Conservation (phyloP, 2,797 vertebrate genomes). For the Ficedula albicollis region DNA sequence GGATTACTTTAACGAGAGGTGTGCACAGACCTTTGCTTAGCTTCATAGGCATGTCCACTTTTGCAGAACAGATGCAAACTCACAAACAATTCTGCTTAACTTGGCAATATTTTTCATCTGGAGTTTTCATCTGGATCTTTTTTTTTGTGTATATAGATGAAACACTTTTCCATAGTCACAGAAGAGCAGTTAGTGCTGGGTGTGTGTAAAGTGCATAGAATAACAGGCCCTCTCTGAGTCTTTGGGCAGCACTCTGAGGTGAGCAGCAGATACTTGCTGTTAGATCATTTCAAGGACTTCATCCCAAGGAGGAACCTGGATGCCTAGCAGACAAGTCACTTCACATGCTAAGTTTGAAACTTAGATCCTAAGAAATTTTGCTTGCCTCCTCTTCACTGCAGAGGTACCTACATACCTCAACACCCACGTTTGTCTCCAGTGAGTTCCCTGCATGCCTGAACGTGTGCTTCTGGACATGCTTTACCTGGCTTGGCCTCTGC, state of each 20-base stretch:
- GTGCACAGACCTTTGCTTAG: not conserved
- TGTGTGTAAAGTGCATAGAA: not conserved
- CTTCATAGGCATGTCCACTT: not conserved
- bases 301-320: not conserved
- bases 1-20: not conserved
- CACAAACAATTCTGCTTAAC: not conserved
- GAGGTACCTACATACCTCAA: conserved; percentile 52
- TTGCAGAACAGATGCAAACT: not conserved
- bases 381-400: not conserved
- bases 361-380: not conserved
- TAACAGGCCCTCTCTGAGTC: not conserved
- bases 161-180: not conserved
- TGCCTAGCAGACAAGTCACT: not conserved
- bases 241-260: not conserved
- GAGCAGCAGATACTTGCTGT: not conserved
- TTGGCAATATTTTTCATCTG: not conserved
- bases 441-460: conserved; percentile 49
- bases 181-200: not conserved
- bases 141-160: not conserved
- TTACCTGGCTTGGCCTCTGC: not conserved
- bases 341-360: not conserved
- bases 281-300: not conserved
- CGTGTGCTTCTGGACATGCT: conserved; percentile 48
- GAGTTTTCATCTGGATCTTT: too few species aligned
- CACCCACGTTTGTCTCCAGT: conserved; percentile 37